These are phyloP conservation scores for Peromyscus leucopus DNA, from an alignment of 2,113 vertebrate genomes.

Conservation along the genomic window DNA sequence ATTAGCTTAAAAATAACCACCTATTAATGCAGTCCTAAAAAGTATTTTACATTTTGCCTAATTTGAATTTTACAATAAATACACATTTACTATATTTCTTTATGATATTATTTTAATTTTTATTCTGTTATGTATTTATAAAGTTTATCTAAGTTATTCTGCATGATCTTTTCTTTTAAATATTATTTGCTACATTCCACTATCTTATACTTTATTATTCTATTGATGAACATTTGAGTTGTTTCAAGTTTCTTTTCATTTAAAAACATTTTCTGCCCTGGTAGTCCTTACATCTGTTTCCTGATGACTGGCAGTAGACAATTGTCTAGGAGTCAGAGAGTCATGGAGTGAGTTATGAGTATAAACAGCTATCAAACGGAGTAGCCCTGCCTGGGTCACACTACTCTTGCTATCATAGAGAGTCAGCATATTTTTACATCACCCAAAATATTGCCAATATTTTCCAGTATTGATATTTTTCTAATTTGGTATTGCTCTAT, in stretches of 20 bases:
- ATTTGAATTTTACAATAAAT: background rate
- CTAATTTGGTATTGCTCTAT: background rate
- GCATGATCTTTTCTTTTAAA: background rate
- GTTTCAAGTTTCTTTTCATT: conserved; percentile 23
- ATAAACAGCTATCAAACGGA: background rate
- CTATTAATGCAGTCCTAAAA: background rate
- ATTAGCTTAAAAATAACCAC: background rate
- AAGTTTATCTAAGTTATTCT: background rate
- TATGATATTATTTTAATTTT: background rate
- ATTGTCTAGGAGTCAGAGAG: background rate
- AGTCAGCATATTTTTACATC: background rate
- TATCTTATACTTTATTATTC: background rate
- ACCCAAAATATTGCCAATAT: background rate
- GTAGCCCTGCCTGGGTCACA: background rate
- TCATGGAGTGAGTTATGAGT: background rate
- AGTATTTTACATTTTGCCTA: background rate
- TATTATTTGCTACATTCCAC: background rate
- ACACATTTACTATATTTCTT: background rate
- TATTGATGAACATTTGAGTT: background rate
- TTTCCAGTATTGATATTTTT: background rate
- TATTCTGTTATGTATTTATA: background rate
- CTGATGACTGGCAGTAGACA: background rate
- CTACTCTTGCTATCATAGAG: background rate
- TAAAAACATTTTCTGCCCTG: background rate
- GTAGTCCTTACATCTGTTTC: background rate